Base-by-base conservation (phyloP, 2,888 invertebrate species). In the Anarsia innoxiella region DNA sequence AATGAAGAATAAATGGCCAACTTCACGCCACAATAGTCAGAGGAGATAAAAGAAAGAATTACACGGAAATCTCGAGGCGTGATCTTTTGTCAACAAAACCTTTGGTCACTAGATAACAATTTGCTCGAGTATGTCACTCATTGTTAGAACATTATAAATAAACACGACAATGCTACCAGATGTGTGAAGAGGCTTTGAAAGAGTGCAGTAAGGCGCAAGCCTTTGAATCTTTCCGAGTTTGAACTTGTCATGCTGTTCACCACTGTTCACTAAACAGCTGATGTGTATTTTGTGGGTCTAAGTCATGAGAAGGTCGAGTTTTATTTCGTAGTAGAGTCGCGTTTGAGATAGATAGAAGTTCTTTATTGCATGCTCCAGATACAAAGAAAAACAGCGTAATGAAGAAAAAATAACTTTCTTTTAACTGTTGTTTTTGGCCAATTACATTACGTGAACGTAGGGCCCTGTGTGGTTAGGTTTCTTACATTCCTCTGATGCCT, bases 1-100 rank as follows among this genome's bases (percentile, higher is more conserved):
- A 70, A 77, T 77, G 56, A 53, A 46, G 58, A 73, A 74, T 77
- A 76, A 80, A 83, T 82, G 73, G 77, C 59, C 71, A 67, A 67
- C 73, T 75, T 63, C 54, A 68, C 62, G 45, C 74, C 74, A 80
- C 79, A 82, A 83, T 74, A 56, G 64, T 51, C 41, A 56, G 53
- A 56, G 70, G 70, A 83, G 69, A 82, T 76, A 80, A 83, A 74
- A 59, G 71, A 49, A 60, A 71, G 73, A 72, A 79, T 83, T 84
- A 84, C 73, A 82, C 71, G 76, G 79, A 80, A 76, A 78, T 80
- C 73, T 77, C 48, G 57, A 72, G 76, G 78, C 71, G 74, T 71
- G 71, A 65, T 59, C 72, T 52, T 66, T 82, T 83, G 79, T 80
- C 54, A 55, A 51, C 44, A 45, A 31, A 27, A 41, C 40, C 40